These are phyloP conservation scores for Matsumurasca onukii DNA, from an alignment of 1,140 invertebrate species.

Conservation along the genomic window DNA sequence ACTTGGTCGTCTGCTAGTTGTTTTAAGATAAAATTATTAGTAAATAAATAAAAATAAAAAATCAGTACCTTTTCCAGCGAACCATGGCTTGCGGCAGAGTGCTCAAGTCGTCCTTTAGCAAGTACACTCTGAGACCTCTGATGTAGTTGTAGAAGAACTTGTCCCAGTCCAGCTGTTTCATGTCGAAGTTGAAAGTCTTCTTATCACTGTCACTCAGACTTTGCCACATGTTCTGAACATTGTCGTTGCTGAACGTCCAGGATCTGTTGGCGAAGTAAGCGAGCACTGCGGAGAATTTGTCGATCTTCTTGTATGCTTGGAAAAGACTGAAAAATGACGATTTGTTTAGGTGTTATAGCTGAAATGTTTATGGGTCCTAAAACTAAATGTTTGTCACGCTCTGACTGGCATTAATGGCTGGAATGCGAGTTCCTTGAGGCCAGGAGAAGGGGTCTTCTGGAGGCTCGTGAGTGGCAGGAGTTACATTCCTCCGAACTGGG, in stretches of 20 bases:
- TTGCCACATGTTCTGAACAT: conserved; percentile 59
- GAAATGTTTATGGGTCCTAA: too few species aligned
- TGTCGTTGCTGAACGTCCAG: conserved; percentile 71
- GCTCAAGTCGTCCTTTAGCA: conserved; percentile 62
- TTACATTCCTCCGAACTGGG: too few species aligned
- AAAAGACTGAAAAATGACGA: conserved; percentile 58
- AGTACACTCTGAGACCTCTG: conserved; percentile 57
- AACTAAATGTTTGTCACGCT: too few species aligned
- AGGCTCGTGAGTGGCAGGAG: too few species aligned
- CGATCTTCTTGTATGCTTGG: conserved; percentile 70
- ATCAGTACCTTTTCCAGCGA: conserved; percentile 41
- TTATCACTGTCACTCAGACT: conserved; percentile 63
- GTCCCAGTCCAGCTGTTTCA: conserved; percentile 62
- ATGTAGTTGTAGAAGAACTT: conserved; percentile 59
- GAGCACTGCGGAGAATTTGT: conserved; percentile 66
- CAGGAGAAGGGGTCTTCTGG: too few species aligned
- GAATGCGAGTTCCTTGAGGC: too few species aligned
- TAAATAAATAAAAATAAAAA: too few species aligned
- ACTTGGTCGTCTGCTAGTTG: too few species aligned
- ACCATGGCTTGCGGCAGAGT: conserved; percentile 45
- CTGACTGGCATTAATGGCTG: too few species aligned
- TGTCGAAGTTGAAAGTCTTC: conserved; percentile 66
- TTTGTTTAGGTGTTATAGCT: too few species aligned
- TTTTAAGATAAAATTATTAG: too few species aligned
- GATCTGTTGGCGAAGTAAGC: conserved; percentile 69